Conservation (phyloP, 2,113 vertebrate species). For the Pseudonaja textilis region DNA sequence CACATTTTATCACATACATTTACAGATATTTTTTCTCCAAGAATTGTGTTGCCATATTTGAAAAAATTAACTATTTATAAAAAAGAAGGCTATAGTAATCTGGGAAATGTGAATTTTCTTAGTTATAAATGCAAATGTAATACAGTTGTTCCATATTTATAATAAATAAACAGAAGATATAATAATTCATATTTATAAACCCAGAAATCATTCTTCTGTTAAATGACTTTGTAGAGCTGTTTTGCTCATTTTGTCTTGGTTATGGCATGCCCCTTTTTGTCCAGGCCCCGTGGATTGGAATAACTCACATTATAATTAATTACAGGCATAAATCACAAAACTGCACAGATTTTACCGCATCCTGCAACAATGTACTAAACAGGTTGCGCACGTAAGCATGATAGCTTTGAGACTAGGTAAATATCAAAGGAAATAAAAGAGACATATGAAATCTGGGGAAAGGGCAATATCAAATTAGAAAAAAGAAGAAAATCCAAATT, state of each 20-base stretch:
- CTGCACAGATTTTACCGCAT: not conserved
- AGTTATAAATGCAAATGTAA: not conserved
- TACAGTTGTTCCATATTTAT: not conserved
- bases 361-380: slow-evolving; percentile 15
- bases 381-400: not conserved
- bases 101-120: not conserved
- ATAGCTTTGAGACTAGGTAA: slow-evolving; percentile 20
- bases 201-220: not conserved
- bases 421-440: slow-evolving; percentile 15
- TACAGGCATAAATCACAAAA: not conserved
- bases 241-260: not conserved
- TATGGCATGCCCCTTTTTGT: not conserved
- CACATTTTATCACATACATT: not conserved
- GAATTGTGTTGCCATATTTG: not conserved
- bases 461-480: slow-evolving; percentile 33
- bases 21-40: not conserved
- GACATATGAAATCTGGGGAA: not conserved
- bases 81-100: not conserved
- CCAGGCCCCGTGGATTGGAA: not conserved
- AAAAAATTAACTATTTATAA: not conserved
- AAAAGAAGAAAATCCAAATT: slow-evolving; percentile 61
- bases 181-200: not conserved
- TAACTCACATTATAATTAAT: not conserved
- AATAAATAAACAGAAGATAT: not conserved
- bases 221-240: not conserved